Base-by-base conservation (phyloP, 1,140 invertebrate genomes). In the Dufourea novaeangliae region DNA sequence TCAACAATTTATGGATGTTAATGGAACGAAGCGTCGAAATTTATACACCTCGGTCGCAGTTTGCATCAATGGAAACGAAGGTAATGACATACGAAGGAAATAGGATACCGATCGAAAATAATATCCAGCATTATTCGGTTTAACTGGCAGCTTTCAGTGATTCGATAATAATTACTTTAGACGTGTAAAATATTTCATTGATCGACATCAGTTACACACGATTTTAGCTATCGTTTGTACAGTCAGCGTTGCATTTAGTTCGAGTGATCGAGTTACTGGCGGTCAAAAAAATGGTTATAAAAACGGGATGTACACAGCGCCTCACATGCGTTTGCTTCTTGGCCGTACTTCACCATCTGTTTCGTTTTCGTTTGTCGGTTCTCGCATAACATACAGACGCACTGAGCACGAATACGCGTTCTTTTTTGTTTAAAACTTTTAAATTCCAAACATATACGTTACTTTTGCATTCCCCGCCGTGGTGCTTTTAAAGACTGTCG, bases 1-100 rank as follows among this genome's bases (percentile, higher is more conserved):
- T 73, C 50, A 54, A 39, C 57, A 17, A 11, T 64, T 54, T 39
- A 59, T 25, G 41, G 59, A 70, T 59, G 17, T 7, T 2, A n/a
- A 11, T 8, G 22, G 22, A 27, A 22, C 1, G 20, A 12, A 14
- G 0, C 12, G 12, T 14, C 14, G 41, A 41, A 6, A 39, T 39
- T 12, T 27, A 17, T 50, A 50, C 46, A 22, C n/a, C n/a, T n/a
- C n/a, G n/a, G n/a, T n/a, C n/a, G n/a, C n/a, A n/a, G n/a, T n/a
- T n/a, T n/a, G n/a, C n/a, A n/a, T n/a, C n/a, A n/a, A n/a, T n/a
- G n/a, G n/a, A n/a, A n/a, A n/a, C n/a, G n/a, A n/a, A n/a, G n/a
- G n/a, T n/a, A n/a, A n/a, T n/a, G n/a, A n/a, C n/a, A n/a, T n/a
- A n/a, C n/a, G n/a, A n/a, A 1, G 41, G 12, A 4, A 1, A n/a